A percentile compares a stretch with the other conserved stretches of the same genome.
phyloP scores from a whole-genome alignment of 2,113 vertebrate species.

The Erythrocebus patas region DNA sequence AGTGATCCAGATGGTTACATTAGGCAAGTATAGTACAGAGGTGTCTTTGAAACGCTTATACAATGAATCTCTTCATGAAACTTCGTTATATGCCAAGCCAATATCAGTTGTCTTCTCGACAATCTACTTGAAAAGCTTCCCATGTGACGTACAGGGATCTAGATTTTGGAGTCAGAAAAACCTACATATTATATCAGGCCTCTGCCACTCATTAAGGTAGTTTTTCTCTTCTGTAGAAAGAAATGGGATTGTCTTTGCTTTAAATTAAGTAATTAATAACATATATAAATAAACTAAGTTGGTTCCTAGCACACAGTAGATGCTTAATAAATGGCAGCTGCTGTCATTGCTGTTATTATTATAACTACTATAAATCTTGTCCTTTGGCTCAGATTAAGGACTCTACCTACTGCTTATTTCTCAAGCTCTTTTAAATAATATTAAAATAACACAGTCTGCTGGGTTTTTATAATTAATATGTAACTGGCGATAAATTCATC shows the following conservation, averaged over 20 bases:
- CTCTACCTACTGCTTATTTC: not conserved
- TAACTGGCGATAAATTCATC: not conserved
- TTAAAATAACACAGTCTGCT: constrained; percentile 10
- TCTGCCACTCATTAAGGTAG: not conserved
- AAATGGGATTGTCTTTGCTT: not conserved
- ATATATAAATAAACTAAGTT: not conserved
- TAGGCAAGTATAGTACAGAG: not conserved
- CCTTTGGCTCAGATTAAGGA: constrained; percentile 14
- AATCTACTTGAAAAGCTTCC: not conserved
- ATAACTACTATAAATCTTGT: not conserved
- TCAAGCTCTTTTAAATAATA: constrained; percentile 5
- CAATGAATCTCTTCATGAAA: not conserved
- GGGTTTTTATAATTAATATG: constrained; percentile 33
- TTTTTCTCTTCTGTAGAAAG: not conserved
- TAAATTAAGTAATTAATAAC: not conserved
- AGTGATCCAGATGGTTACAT: not conserved
- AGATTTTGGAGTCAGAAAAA: not conserved
- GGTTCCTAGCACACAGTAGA: not conserved
- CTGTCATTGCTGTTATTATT: not conserved
- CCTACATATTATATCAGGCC: not conserved
- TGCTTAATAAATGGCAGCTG: not conserved
- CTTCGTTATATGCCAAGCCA: not conserved
- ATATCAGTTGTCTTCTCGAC: not conserved
- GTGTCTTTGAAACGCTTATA: not conserved
- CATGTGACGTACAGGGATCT: not conserved